These are phyloP conservation scores for Watsonalla binaria DNA, from an alignment of 2,888 invertebrate species.

Conservation along the genomic window DNA sequence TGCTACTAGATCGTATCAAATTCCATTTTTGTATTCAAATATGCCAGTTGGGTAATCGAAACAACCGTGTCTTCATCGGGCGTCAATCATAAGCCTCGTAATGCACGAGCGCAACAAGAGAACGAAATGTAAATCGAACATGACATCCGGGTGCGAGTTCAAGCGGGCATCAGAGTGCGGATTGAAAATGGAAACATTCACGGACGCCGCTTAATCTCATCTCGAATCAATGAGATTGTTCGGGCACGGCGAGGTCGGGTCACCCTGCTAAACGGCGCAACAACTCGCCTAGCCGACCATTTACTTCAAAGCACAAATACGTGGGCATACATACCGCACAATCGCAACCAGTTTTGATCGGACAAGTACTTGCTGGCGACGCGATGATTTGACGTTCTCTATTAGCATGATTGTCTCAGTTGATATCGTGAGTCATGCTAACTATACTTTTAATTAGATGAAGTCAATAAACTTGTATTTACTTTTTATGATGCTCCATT, in stretches of 20 bases:
- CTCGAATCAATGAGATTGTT: slow-evolving; percentile 67
- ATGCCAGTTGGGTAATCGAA: slow-evolving; percentile 10
- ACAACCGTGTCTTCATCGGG: slow-evolving; percentile 30
- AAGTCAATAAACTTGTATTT: slow-evolving; percentile 45
- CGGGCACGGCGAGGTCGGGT: slow-evolving; percentile 59
- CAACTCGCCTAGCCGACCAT: slow-evolving; percentile 43
- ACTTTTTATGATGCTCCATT: slow-evolving; percentile 19
- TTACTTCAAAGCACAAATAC: slow-evolving; percentile 34
- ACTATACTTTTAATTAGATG: slow-evolving; percentile 44
- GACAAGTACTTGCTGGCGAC: slow-evolving; percentile 28
- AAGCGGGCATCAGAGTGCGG: slow-evolving; percentile 55
- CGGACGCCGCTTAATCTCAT: slow-evolving; percentile 62
- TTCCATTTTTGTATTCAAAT: slow-evolving; percentile 28
- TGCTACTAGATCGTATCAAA: slow-evolving; percentile 19
- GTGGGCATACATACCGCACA: slow-evolving; percentile 29
- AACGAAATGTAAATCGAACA: slow-evolving; percentile 62
- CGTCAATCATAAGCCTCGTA: slow-evolving; percentile 49
- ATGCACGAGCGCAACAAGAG: slow-evolving; percentile 54
- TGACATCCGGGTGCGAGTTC: slow-evolving; percentile 74
- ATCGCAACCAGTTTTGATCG: slow-evolving; percentile 32
- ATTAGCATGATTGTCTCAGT: slow-evolving; percentile 31
- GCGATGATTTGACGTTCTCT: slow-evolving; percentile 29
- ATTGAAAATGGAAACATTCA: slow-evolving; percentile 68
- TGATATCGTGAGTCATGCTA: slow-evolving; percentile 45
- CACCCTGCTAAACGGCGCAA: slow-evolving; percentile 63